phyloP scores from a whole-genome alignment of 2,888 invertebrate species.

The Pherbina coryleti region DNA sequence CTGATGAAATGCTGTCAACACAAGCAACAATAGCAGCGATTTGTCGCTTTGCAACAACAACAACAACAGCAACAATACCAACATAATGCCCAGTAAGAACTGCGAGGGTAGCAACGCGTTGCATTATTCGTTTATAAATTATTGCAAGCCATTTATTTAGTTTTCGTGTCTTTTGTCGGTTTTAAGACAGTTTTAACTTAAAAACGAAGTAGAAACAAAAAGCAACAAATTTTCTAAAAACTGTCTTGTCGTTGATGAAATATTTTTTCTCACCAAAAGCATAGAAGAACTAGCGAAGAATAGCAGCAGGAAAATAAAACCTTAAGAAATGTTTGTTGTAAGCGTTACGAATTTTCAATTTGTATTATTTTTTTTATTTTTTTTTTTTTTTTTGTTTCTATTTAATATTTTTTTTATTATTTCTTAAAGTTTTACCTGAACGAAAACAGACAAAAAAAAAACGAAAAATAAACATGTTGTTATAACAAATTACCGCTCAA shows the following conservation, averaged over 20 bases:
- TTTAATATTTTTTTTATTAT: neutral
- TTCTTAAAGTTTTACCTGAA: neutral
- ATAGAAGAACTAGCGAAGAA: neutral
- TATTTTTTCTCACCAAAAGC: conserved; percentile 26
- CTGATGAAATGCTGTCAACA: conserved; percentile 36
- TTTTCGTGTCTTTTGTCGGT: conserved; percentile 21
- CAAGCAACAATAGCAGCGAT: conserved; percentile 21
- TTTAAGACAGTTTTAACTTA: neutral
- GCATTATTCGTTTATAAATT: conserved; percentile 48
- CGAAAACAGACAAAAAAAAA: neutral
- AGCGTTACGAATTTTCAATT: conserved; percentile 50
- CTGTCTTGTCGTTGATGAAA: conserved; percentile 1
- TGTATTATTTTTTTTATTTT: no score
- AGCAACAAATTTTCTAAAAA: neutral
- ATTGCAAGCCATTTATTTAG: conserved; percentile 59
- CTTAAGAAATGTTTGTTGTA: conserved; percentile 51
- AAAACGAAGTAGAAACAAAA: neutral
- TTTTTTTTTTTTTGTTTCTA: conserved; percentile 8
- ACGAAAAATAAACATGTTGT: conserved; percentile 21
- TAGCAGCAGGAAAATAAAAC: conserved; percentile 32
- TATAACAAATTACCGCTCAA: conserved; percentile 28
- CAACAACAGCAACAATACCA: conserved; percentile 8
- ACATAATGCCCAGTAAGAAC: neutral
- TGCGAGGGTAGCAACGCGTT: neutral
- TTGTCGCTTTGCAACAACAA: conserved; percentile 8